phyloP scores from a whole-genome alignment of 2,888 invertebrate genomes.

The Lepidocyrtinus sp. region DNA sequence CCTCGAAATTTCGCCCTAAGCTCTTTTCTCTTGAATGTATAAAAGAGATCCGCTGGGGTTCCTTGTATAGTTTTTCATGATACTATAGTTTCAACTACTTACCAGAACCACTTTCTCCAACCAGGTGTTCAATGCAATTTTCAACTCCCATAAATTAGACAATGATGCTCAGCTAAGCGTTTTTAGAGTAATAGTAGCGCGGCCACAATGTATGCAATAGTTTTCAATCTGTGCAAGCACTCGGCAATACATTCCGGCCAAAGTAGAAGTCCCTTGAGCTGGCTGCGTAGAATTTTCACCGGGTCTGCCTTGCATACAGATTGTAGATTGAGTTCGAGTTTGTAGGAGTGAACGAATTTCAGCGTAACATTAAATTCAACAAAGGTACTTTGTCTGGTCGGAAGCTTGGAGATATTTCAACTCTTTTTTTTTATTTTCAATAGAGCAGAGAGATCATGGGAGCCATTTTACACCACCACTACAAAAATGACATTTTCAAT shows the following conservation, averaged over 20 bases:
- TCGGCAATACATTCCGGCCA: slow-evolving; percentile 33
- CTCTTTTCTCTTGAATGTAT: too few relatives aligned
- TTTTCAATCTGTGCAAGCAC: slow-evolving; percentile 32
- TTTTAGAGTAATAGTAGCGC: neutral
- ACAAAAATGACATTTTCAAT: neutral
- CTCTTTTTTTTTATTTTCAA: neutral
- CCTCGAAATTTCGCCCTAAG: too few relatives aligned
- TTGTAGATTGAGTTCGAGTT: neutral
- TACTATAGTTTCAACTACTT: too few relatives aligned
- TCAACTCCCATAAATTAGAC: slow-evolving; percentile 40
- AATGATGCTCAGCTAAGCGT: neutral
- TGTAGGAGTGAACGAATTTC: neutral
- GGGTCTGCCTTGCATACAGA: neutral
- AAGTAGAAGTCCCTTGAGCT: neutral
- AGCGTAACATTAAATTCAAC: neutral
- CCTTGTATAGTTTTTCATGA: too few relatives aligned
- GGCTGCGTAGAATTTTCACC: neutral
- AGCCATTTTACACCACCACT: neutral
- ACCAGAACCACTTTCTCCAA: neutral
- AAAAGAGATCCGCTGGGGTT: too few relatives aligned
- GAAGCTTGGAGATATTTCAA: neutral
- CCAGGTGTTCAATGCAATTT: slow-evolving; percentile 36
- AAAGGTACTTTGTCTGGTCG: neutral
- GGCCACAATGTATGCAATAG: slow-evolving; percentile 14
- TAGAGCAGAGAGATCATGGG: neutral